Evolutionary conservation across 2,113 vertebrate genomes (phyloP), one percentile per base, ranked within the genome.

Genomic region (Atlantisia rogersi): DNA sequence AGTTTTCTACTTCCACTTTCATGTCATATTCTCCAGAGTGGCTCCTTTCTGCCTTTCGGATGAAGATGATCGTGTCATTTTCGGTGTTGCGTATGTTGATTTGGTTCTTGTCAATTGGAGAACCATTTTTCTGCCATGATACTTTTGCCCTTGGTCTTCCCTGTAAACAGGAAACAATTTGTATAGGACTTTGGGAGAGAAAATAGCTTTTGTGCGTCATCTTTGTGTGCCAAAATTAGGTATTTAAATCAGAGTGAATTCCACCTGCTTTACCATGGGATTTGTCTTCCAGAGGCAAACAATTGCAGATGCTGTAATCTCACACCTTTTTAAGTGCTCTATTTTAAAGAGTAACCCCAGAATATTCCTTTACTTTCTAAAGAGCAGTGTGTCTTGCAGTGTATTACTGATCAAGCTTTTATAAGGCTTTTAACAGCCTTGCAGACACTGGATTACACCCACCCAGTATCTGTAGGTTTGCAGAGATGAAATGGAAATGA

Each of bases 71-170:
- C 32, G 99, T 99, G 82, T 99, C 99, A 1, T 98, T 98, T 70
- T 99, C 99, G 5, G 98, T 99, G 98, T 99, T 99, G 58, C 99
- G 99, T 82, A 99, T 99, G 96, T 98, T 99, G 94, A 99, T 98
- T 42, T 99, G 98, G n/a, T 98, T 97, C 69, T 98, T 98, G 77
- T 99, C 99, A 2, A 99, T 98, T 5, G 98, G 94, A 8, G 96
- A n/a, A 9, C 98, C 99, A 3, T 99, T 99, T 70, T 99, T 99
- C 96, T 98, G 95, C 99, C 99, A 99, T 24, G 74, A 98, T 56
- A 99, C 98, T 86, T 99, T 99, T 21, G 99, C 99, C 95, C 98
- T 98, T 55, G 99, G 99, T 97, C 98, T 99, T 55, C 99, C 99
- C 99, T 99, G 86, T 19, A 76, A 90, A 91, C 62, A 92, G 53